A percentile compares a stretch with the other conserved stretches of the same genome.
Evolutionary conservation across 2,888 invertebrate species (phyloP).

Genomic region (Drosophila nr. medialis): DNA sequence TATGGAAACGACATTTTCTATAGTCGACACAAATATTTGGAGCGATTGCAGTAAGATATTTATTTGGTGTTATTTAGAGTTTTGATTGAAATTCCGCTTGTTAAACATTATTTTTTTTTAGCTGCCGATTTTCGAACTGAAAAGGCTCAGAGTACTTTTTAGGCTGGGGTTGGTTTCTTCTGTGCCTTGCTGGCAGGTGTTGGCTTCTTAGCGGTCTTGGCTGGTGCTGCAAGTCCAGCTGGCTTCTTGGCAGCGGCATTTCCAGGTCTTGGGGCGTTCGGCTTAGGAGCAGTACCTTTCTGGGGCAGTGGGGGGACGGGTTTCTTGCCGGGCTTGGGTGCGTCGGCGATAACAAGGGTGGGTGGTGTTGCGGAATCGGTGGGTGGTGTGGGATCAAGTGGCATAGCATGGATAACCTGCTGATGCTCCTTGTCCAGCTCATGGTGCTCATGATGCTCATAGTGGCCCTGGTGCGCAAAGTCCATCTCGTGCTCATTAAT

Average conservation of each 20-base stretch:
- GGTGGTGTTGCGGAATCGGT: conserved; percentile 55
- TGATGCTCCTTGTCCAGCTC: conserved; percentile 24
- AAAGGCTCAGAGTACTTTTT: conserved; percentile 8
- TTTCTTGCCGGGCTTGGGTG: conserved; percentile 55
- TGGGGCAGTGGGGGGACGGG: conserved; percentile 59
- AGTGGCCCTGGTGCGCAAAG: background rate
- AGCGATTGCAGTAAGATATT: conserved; percentile 66
- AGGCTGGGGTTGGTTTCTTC: conserved; percentile 62
- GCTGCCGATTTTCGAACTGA: conserved; percentile 20
- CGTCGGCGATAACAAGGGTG: conserved; percentile 31
- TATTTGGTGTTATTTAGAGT: conserved; percentile 70
- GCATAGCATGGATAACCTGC: conserved; percentile 17
- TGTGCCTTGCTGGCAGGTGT: conserved; percentile 59
- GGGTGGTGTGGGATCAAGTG: conserved; percentile 55
- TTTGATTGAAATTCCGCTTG: conserved; percentile 75
- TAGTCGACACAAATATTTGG: conserved; percentile 17
- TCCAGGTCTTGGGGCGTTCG: conserved; percentile 32
- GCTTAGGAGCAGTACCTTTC: conserved; percentile 47
- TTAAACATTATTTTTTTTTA: conserved; percentile 38
- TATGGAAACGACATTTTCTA: background rate
- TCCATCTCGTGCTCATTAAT: conserved; percentile 5
- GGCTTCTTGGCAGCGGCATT: conserved; percentile 67
- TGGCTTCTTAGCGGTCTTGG: conserved; percentile 60
- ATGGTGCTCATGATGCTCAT: conserved; percentile 13
- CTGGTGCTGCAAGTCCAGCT: conserved; percentile 27